Conservation (phyloP, 1,140 invertebrate species). For the Tribolium madens region DNA sequence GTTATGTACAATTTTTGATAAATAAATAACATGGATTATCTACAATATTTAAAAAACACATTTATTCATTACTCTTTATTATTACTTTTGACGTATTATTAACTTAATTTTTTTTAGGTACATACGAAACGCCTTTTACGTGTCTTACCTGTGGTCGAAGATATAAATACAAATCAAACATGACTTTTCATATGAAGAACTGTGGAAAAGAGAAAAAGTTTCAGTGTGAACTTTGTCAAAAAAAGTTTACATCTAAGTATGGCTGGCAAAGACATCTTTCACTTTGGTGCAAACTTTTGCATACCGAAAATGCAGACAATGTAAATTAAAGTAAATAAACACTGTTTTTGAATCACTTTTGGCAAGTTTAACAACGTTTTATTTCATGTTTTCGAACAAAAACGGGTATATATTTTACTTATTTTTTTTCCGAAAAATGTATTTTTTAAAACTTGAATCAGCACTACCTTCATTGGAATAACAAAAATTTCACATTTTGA, state of each 20-base stretch:
- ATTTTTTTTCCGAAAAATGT: too few species aligned
- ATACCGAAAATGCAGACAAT: not conserved
- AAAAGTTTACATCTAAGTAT: constrained; percentile 78
- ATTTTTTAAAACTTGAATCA: too few species aligned
- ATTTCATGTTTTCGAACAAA: too few species aligned
- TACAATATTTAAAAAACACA: not conserved
- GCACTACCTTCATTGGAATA: too few species aligned
- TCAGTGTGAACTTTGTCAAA: constrained; percentile 68
- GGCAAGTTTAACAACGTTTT: not conserved
- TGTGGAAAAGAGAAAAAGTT: constrained; percentile 65
- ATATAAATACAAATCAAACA: constrained; percentile 69
- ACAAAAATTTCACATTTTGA: too few species aligned
- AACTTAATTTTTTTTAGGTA: constrained; percentile 37
- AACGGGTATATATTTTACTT: too few species aligned
- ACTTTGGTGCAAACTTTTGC: not conserved
- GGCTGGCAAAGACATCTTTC: constrained; percentile 22
- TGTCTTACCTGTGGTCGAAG: constrained; percentile 67
- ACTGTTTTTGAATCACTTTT: not conserved
- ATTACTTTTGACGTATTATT: not conserved
- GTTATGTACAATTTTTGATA: constrained; percentile 5
- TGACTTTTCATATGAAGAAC: constrained; percentile 73
- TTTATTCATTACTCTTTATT: not conserved
- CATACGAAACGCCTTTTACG: not conserved
- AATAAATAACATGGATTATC: not conserved
- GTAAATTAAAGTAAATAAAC: not conserved